Percentiles rank a stretch among this genome's conserved stretches.
These are phyloP conservation scores for Philereme transversata DNA, from an alignment of 2,888 invertebrate genomes.

Conservation along the genomic window DNA sequence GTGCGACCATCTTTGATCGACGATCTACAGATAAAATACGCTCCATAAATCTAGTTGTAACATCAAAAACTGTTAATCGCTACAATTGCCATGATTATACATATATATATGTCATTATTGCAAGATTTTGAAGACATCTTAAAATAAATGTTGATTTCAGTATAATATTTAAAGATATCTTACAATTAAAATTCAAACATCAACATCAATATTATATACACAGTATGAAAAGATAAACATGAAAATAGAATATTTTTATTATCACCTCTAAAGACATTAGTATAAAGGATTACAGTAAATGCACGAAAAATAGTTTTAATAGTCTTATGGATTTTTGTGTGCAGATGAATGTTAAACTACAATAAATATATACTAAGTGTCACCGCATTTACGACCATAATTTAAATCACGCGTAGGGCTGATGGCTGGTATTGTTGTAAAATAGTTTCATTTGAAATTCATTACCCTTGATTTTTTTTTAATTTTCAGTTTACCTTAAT, in stretches of 20 bases:
- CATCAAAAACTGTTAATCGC: constrained; percentile 39
- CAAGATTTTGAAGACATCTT: constrained; percentile 25
- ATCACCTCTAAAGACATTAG: constrained; percentile 77
- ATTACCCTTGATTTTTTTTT: no score
- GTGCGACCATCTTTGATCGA: constrained; percentile 38
- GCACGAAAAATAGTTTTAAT: constrained; percentile 81
- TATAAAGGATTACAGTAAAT: constrained; percentile 83
- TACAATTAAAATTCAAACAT: constrained; percentile 66
- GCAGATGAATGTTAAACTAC: constrained; percentile 47
- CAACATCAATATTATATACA: constrained; percentile 68
- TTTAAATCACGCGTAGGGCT: no score
- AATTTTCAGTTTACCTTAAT: no score
- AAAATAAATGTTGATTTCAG: constrained; percentile 32
- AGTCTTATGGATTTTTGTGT: constrained; percentile 68
- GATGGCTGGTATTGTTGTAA: no score
- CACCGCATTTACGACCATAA: no score
- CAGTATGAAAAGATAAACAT: constrained; percentile 68
- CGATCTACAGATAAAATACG: constrained; percentile 46
- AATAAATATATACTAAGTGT: background rate
- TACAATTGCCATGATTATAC: constrained; percentile 27
- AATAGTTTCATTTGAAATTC: no score
- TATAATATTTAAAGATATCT: constrained; percentile 49
- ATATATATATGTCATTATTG: constrained; percentile 34
- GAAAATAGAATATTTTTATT: constrained; percentile 74
- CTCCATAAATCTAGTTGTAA: constrained; percentile 42